Evolutionary conservation across 2,888 invertebrate species (phyloP).

Genomic region (Steinernema carpocapsae): DNA sequence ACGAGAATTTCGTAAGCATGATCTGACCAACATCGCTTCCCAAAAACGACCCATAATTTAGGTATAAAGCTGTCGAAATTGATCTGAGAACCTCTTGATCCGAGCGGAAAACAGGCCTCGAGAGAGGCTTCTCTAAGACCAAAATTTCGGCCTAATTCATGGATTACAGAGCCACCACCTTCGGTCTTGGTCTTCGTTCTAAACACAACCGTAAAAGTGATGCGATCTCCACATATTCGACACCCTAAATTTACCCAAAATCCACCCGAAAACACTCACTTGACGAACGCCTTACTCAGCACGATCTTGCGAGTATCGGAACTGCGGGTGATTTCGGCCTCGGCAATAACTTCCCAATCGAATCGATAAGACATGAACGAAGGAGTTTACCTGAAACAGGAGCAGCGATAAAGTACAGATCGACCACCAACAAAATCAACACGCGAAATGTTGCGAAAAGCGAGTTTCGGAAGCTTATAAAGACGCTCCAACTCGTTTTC

Average conservation of each 20-base stretch:
- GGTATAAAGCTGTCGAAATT: no score
- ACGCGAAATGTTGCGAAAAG: background rate
- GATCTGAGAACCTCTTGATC: no score
- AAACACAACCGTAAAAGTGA: no score
- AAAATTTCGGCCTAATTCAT: no score
- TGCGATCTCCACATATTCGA: no score
- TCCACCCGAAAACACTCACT: conserved; percentile 1
- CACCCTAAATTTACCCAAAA: background rate
- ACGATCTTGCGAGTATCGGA: background rate
- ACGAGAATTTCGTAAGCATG: no score
- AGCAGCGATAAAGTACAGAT: background rate
- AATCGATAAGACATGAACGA: conserved; percentile 26
- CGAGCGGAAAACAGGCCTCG: no score
- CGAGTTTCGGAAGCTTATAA: background rate
- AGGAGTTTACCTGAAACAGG: conserved; percentile 14
- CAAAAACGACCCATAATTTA: no score
- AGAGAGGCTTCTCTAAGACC: no score
- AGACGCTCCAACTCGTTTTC: background rate
- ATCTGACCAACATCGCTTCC: no score
- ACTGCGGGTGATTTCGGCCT: conserved; percentile 1
- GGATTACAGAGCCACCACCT: no score
- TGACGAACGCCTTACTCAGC: conserved; percentile 23
- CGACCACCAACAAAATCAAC: background rate
- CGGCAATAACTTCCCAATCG: conserved; percentile 23
- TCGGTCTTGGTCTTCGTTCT: no score